A percentile compares a stretch with the other conserved stretches of the same genome.
Evolutionary conservation across 2,797 vertebrate genomes (phyloP).

Genomic region (Pteronotus mesoamericanus): DNA sequence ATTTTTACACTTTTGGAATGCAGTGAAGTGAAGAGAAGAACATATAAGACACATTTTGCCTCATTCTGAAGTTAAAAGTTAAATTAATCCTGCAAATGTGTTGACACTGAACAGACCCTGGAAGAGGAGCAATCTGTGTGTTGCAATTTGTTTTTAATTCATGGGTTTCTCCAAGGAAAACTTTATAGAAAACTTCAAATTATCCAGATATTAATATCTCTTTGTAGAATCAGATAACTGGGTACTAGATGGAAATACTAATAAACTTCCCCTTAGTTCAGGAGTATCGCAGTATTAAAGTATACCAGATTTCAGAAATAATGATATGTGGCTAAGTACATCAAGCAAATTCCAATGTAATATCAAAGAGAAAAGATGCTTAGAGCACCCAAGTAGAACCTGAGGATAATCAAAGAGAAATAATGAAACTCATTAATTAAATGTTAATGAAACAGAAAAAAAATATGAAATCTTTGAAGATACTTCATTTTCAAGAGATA

Average conservation of each 20-base stretch:
- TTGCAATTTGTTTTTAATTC: background rate
- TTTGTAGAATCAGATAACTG: background rate
- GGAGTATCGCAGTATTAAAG: background rate
- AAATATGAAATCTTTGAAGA: background rate
- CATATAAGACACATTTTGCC: background rate
- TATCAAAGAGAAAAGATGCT: background rate
- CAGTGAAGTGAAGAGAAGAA: background rate
- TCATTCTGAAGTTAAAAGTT: background rate
- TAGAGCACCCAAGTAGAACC: background rate
- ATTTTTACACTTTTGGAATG: background rate
- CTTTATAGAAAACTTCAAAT: background rate
- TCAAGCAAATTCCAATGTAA: background rate
- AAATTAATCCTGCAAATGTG: background rate
- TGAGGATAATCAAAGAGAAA: background rate
- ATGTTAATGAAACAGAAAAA: slow-evolving; percentile 20
- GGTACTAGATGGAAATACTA: background rate
- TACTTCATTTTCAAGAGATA: background rate
- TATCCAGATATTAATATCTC: background rate
- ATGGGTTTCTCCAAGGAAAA: background rate
- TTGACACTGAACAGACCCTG: background rate
- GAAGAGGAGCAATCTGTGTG: background rate
- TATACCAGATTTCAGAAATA: background rate
- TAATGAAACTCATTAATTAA: background rate
- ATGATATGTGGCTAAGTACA: background rate
- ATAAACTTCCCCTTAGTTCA: background rate